These are phyloP conservation scores for Muscicapa comitata DNA, from an alignment of 2,797 vertebrate species.

Conservation along the genomic window DNA sequence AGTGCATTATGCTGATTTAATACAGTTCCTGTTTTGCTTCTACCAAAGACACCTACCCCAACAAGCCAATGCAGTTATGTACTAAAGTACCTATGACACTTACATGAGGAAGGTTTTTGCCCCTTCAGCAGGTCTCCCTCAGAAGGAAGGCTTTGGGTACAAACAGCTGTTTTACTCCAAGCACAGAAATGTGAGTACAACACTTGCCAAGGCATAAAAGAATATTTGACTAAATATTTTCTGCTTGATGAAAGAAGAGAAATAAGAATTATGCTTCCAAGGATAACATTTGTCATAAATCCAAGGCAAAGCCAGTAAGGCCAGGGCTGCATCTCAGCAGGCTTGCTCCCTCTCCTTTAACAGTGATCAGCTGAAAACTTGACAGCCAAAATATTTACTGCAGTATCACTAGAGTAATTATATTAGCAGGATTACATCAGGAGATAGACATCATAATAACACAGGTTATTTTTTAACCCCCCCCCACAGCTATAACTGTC, in stretches of 20 bases:
- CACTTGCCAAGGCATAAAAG: not conserved
- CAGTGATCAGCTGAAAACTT: not conserved
- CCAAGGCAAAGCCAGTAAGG: not conserved
- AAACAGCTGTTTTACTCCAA: not conserved
- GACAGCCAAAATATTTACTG: not conserved
- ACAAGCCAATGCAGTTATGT: not conserved
- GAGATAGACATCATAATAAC: not conserved
- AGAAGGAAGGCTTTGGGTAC: not conserved
- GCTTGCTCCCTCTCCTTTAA: not conserved
- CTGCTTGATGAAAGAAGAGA: constrained; percentile 21
- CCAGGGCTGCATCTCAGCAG: not conserved
- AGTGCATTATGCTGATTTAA: not conserved
- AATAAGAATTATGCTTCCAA: constrained; percentile 3
- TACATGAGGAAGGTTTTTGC: not conserved
- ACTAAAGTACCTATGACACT: not conserved
- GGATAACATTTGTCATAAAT: constrained; percentile 18
- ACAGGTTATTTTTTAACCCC: fast-evolving
- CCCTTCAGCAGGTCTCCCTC: not conserved
- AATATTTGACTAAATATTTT: constrained; percentile 34
- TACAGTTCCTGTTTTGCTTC: not conserved
- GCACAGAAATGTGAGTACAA: not conserved
- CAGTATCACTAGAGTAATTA: not conserved
- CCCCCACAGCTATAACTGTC: not conserved
- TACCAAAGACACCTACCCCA: not conserved
- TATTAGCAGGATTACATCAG: not conserved